Evolutionary conservation across 2,113 vertebrate genomes (phyloP).

Genomic region (Lamprotornis superbus): DNA sequence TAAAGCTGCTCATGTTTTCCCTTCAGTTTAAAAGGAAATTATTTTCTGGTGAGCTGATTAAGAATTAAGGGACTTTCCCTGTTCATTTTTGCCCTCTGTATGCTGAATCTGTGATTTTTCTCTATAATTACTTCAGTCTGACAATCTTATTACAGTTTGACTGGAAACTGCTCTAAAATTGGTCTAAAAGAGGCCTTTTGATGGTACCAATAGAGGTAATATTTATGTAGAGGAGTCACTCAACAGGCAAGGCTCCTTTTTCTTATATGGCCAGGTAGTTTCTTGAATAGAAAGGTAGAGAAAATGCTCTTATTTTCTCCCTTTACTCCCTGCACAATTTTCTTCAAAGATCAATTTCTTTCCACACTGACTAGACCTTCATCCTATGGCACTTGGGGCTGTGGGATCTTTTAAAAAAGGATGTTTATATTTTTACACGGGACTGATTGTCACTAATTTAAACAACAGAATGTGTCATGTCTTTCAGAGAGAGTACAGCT

Average conservation of each 20-base stretch:
- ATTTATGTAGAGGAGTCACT: not conserved
- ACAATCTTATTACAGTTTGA: not conserved
- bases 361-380: not conserved
- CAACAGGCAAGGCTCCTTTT: not conserved
- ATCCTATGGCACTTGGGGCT: not conserved
- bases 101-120: not conserved
- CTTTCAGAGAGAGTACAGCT: not conserved
- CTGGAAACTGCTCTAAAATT: not conserved
- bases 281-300: not conserved
- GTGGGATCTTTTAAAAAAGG: not conserved
- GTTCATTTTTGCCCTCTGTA: not conserved
- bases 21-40: not conserved
- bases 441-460: not conserved
- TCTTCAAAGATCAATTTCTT: not conserved
- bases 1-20: not conserved
- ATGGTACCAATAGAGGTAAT: not conserved
- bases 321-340: not conserved
- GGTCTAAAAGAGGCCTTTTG: not conserved
- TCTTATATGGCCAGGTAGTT: not conserved
- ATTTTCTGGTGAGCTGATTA: not conserved
- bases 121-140: not conserved
- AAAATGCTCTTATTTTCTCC: not conserved
- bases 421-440: not conserved
- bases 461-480: not conserved
- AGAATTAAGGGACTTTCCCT: not conserved